These are phyloP conservation scores for Gymnogyps californianus DNA, from an alignment of 2,113 vertebrate species.

Conservation along the genomic window DNA sequence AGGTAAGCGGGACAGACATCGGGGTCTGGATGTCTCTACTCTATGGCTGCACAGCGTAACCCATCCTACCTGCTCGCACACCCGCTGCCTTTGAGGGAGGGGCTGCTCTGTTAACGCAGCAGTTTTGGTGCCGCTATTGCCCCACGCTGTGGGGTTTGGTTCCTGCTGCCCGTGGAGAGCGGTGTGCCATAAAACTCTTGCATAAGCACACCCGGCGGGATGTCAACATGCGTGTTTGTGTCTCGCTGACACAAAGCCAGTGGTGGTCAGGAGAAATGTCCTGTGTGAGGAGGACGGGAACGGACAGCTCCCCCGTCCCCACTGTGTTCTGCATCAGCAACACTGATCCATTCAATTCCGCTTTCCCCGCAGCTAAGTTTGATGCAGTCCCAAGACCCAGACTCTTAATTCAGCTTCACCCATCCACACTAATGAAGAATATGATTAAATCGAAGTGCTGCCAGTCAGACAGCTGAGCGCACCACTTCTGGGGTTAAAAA, in stretches of 20 bases:
- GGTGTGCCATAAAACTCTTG: neutral
- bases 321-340: neutral
- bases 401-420: neutral
- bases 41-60: fast-evolving
- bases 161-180: neutral
- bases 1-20: fast-evolving
- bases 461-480: neutral
- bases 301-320: neutral
- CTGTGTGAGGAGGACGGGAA: neutral
- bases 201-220: neutral
- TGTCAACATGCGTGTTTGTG: fast-evolving
- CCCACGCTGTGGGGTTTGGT: neutral
- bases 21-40: fast-evolving
- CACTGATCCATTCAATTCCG: fast-evolving
- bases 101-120: neutral
- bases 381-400: neutral
- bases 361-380: neutral
- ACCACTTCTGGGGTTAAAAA: neutral
- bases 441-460: neutral
- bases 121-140: neutral
- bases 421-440: neutral
- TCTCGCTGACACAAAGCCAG: neutral
- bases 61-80: neutral
- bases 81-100: neutral
- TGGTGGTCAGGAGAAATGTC: neutral